Percentiles rank a stretch among this genome's conserved stretches.
Evolutionary conservation across 2,888 invertebrate genomes (phyloP).

Genomic region (Macrosoma leucophasiata): DNA sequence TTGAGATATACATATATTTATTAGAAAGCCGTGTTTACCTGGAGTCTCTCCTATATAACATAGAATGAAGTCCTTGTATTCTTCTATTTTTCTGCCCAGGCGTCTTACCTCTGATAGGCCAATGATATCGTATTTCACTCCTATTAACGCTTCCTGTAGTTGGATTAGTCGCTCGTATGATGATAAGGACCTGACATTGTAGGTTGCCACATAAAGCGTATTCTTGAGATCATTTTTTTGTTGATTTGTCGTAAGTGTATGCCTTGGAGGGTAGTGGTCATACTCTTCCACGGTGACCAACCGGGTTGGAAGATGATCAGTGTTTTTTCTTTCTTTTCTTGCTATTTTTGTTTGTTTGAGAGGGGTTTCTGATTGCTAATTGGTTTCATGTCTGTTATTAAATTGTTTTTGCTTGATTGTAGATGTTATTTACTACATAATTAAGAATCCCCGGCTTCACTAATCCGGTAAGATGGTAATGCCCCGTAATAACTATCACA

Average conservation of each 20-base stretch:
- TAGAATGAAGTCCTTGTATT: conserved; percentile 9
- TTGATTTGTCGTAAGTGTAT: conserved; percentile 3
- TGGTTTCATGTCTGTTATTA: too few relatives aligned
- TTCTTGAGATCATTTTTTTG: conserved; percentile 1
- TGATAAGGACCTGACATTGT: conserved; percentile 25
- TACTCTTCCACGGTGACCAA: conserved; percentile 20
- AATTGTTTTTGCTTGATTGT: too few relatives aligned
- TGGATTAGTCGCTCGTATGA: conserved; percentile 21
- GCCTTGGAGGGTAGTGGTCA: conserved; percentile 14
- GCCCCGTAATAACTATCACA: too few relatives aligned
- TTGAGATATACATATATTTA: conserved; percentile 5
- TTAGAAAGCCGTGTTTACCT: conserved; percentile 8
- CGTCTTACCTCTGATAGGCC: conserved; percentile 15
- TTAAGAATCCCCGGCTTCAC: too few relatives aligned
- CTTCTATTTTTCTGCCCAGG: conserved; percentile 9
- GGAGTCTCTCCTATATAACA: conserved; percentile 10
- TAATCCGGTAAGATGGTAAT: too few relatives aligned
- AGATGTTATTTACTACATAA: too few relatives aligned
- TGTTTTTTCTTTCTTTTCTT: conserved; percentile 4
- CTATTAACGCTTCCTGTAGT: conserved; percentile 14
- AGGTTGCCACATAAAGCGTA: conserved; percentile 10
- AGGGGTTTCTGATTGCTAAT: too few relatives aligned
- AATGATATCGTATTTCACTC: conserved; percentile 14
- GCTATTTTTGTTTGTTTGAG: conserved; percentile 8
- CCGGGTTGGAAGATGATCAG: conserved; percentile 21